Percentiles rank a stretch among this genome's conserved stretches.
Conservation (phyloP, 30 jellyfish, hydroid and myxozoan species). For the Pseudorhiza aurosa region DNA sequence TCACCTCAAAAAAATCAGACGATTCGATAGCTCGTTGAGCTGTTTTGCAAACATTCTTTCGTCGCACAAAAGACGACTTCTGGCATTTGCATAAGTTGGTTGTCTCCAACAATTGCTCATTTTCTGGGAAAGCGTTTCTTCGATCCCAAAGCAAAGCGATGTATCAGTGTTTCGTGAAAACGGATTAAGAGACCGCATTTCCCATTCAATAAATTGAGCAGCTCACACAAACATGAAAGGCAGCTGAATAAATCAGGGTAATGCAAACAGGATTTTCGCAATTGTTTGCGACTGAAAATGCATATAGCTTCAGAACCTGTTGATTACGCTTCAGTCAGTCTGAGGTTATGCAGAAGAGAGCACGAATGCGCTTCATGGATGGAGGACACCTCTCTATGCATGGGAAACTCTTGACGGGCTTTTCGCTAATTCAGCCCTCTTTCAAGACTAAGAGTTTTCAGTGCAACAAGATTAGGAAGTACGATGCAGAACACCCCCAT, state of each 20-base stretch:
- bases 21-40: too few relatives aligned
- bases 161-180: slow-evolving; percentile 2
- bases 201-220: background rate
- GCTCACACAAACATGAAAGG: background rate
- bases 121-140: background rate
- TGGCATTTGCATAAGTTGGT: background rate
- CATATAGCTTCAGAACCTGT: background rate
- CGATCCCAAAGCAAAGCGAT: background rate
- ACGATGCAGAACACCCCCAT: too few relatives aligned
- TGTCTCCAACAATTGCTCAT: background rate
- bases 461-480: too few relatives aligned
- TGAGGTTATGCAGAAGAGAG: too few relatives aligned
- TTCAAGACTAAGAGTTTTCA: too few relatives aligned
- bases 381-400: background rate
- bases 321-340: background rate
- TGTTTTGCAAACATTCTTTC: too few relatives aligned
- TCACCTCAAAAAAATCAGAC: too few relatives aligned
- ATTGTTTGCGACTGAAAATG: background rate
- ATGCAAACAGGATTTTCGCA: background rate
- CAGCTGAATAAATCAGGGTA: slow-evolving; percentile 2
- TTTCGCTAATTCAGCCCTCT: too few relatives aligned
- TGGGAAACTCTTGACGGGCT: too few relatives aligned
- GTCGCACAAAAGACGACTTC: background rate
- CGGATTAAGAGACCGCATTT: background rate
- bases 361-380: background rate